Base-by-base conservation (phyloP, 1,140 invertebrate genomes). In the Microplitis mediator region DNA sequence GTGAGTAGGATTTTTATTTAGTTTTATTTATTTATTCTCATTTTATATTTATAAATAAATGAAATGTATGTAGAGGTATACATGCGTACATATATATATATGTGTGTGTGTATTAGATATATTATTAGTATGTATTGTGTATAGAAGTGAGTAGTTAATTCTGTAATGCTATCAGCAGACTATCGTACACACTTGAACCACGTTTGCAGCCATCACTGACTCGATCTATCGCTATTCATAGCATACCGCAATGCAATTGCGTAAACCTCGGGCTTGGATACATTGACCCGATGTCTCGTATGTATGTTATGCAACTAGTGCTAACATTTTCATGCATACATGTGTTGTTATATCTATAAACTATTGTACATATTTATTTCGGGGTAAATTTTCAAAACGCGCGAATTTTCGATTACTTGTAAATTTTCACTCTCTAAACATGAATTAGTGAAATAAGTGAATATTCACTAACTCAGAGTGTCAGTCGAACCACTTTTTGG, bases 181-280 rank as follows among this genome's bases (percentile, higher is more conserved):
- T 35, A 62, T 62, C 60, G 60, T 35, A 35, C 60, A 62, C 23
- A 64, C 54, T 58, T 64, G 58, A 65, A 51, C 45, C 34, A 69
- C 51, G 67, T 73, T 80, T 73, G 74, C 67, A 74, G 74, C 76
- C 77, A 76, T 81, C 78, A 78, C 82, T 83, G 23, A 78, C 76
- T 69, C 75, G 76, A 76, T 76, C 76, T 78, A 75, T 77, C 72
- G 79, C 85, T 86, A 86, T 86, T 86, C 82, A 86, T 86, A 85
- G 84, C 79, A 75, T 82, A 79, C 79, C 78, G 79, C 78, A 84
- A 78, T 84, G 84, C 84, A 86, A 86, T 85, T 85, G 84, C 85
- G 84, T 85, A 85, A 86, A 85, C 79, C 78, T 50, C 36, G 16
- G 74, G 74, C 76, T 56, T 80, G 83, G 84, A 85, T 85, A 82